A percentile compares a stretch with the other conserved stretches of the same genome.
phyloP scores from a whole-genome alignment of 2,797 vertebrate species.

The Poecilia wingei region DNA sequence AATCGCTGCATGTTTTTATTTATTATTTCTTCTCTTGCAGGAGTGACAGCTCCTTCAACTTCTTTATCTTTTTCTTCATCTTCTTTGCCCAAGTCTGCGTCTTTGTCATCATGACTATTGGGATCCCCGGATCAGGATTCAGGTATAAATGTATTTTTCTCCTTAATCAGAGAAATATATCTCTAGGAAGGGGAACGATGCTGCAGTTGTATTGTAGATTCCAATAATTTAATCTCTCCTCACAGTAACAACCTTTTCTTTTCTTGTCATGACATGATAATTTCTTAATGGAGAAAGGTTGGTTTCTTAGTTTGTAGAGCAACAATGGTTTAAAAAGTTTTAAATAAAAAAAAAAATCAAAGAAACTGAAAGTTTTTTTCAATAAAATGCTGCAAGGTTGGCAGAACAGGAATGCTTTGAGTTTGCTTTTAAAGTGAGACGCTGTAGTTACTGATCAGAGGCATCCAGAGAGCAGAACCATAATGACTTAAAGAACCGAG shows the following conservation, averaged over 20 bases:
- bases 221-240: not conserved
- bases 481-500: not conserved
- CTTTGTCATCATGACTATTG: constrained; percentile 91
- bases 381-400: not conserved
- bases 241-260: not conserved
- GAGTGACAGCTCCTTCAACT: constrained; percentile 98
- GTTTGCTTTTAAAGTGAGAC: not conserved
- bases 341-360: not conserved
- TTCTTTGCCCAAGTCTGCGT: constrained; percentile 91
- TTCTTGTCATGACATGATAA: not conserved
- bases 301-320: not conserved
- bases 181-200: not conserved
- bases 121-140: constrained; percentile 95
- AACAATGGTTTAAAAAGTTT: too few species aligned
- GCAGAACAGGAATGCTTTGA: not conserved
- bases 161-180: not conserved
- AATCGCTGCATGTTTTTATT: not conserved
- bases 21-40: constrained; percentile 65
- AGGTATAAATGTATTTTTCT: constrained; percentile 78
- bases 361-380: not conserved
- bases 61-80: constrained; percentile 97
- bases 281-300: not conserved
- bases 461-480: not conserved
- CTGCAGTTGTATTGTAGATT: not conserved
- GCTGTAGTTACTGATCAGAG: not conserved